A percentile compares a stretch with the other conserved stretches of the same genome.
Conservation (phyloP, 2,888 invertebrate genomes). For the Morinoia aosen region DNA sequence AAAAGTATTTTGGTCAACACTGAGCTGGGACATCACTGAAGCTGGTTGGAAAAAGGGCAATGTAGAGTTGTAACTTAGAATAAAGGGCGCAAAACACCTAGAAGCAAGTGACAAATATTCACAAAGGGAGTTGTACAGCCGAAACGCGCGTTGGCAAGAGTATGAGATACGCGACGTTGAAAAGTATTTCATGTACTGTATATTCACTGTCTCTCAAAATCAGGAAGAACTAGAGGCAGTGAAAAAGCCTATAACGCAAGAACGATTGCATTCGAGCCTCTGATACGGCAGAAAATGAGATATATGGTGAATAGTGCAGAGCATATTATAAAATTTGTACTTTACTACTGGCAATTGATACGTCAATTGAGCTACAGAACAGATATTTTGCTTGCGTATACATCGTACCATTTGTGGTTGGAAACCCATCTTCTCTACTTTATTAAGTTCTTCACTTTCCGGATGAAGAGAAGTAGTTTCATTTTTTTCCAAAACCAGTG, state of each 20-base stretch:
- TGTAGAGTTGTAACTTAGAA: neutral
- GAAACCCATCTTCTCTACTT: neutral
- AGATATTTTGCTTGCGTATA: neutral
- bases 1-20: constrained; percentile 6
- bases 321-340: neutral
- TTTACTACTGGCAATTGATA: neutral
- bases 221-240: neutral
- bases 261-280: neutral
- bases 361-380: neutral
- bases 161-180: neutral
- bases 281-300: no score
- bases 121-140: neutral
- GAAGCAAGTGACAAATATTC: neutral
- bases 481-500: neutral
- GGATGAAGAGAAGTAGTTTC: neutral
- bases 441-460: neutral
- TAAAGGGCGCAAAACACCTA: neutral
- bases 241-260: neutral
- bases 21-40: constrained; percentile 3
- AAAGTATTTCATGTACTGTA: neutral
- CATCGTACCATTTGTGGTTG: neutral
- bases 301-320: neutral
- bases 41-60: constrained; percentile 7
- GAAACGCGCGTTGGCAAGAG: neutral
- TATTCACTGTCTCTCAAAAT: neutral